Conservation (phyloP, 2,888 invertebrate genomes). For the Drosophila mayaguana region DNA sequence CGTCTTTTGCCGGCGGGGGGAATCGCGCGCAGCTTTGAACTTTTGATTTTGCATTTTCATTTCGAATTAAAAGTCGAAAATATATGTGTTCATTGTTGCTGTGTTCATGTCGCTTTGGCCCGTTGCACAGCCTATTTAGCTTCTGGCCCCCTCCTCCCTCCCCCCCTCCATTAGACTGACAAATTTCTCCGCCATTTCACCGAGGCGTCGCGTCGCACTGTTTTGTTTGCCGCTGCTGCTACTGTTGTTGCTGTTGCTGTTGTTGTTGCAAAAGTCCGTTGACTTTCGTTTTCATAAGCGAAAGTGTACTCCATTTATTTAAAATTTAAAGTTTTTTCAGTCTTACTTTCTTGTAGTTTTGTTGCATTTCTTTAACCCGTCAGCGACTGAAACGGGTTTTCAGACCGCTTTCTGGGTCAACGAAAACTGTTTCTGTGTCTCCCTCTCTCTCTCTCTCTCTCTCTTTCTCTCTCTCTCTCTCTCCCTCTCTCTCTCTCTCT, state of each 20-base stretch:
- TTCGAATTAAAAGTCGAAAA: conserved; percentile 6
- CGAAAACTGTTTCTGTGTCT: conserved; percentile 43
- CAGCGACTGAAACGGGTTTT: conserved; percentile 68
- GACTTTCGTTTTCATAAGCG: conserved; percentile 85
- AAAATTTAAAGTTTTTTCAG: conserved; percentile 60
- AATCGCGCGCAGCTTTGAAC: conserved; percentile 52
- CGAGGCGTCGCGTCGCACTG: conserved; percentile 44
- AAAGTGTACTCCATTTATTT: conserved; percentile 83
- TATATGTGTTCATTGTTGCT: conserved; percentile 5
- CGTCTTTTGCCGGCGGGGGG: conserved; percentile 29
- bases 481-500: too few species aligned
- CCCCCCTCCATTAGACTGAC: conserved; percentile 35
- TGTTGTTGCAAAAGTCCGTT: conserved; percentile 77
- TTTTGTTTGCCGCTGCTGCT: conserved; percentile 21
- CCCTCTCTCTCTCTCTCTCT: not conserved
- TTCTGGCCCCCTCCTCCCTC: not conserved
- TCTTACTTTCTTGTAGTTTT: conserved; percentile 64
- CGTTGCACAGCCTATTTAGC: conserved; percentile 54
- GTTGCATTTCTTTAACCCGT: conserved; percentile 77
- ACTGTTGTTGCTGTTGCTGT: conserved; percentile 8
- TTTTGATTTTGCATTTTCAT: conserved; percentile 32
- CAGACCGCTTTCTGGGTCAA: conserved; percentile 69
- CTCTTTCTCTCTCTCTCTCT: not conserved
- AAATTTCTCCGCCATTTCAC: conserved; percentile 76
- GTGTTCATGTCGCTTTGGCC: conserved; percentile 43